Evolutionary conservation across 2,888 invertebrate genomes (phyloP).

Genomic region (Pardosa pseudoannulata): DNA sequence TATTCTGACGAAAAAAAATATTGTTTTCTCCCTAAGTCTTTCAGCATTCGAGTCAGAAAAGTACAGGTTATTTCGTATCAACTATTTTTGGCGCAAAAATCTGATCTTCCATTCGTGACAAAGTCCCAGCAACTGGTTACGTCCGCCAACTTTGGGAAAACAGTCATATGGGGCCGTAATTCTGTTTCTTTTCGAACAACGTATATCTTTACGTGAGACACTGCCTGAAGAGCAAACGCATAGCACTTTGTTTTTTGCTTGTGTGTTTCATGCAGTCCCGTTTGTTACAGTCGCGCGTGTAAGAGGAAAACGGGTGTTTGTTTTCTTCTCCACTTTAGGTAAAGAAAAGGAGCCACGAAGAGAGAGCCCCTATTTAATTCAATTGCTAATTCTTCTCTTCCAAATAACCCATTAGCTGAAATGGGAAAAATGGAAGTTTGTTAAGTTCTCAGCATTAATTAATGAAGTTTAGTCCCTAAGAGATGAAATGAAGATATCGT

Average conservation of each 20-base stretch:
- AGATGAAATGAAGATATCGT: background rate
- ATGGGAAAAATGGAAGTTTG: background rate
- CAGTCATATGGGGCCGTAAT: background rate
- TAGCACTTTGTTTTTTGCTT: background rate
- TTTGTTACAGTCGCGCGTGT: too few species aligned
- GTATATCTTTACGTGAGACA: background rate
- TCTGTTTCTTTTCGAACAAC: background rate
- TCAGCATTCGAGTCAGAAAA: too few species aligned
- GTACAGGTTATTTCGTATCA: too few species aligned
- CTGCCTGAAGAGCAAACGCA: background rate
- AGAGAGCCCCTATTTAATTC: too few species aligned
- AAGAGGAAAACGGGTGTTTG: too few species aligned
- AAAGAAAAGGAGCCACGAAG: too few species aligned
- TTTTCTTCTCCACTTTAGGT: too few species aligned
- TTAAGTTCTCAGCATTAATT: background rate
- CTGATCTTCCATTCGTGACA: background rate
- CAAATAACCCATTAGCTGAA: background rate
- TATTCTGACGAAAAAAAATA: too few species aligned
- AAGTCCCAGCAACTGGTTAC: slow-evolving; percentile 8
- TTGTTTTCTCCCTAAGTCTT: too few species aligned
- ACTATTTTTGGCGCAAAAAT: background rate
- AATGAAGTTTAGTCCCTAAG: background rate
- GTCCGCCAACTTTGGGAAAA: slow-evolving; percentile 9
- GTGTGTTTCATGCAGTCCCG: background rate
- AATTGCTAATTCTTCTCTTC: background rate